Evolutionary conservation across 2,888 invertebrate species (phyloP).

Genomic region (Dryobotodes eremita): DNA sequence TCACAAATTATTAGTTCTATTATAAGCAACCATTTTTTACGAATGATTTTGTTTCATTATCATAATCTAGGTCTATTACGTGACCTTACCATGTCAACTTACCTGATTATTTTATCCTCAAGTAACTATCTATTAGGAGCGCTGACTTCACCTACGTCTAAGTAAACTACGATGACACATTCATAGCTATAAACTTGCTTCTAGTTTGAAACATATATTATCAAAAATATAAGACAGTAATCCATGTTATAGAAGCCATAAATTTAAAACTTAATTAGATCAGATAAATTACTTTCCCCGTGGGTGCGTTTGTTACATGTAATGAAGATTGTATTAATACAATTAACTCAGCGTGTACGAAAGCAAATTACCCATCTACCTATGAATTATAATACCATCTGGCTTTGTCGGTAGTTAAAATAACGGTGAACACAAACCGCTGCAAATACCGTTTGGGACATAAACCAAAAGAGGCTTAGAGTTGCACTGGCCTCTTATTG

Average conservation of each 20-base stretch:
- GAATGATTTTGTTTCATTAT: slow-evolving; percentile 22
- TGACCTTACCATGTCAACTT: slow-evolving; percentile 52
- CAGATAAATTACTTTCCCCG: slow-evolving; percentile 31
- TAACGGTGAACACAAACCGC: slow-evolving; percentile 86
- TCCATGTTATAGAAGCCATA: slow-evolving; percentile 19
- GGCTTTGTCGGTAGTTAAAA: slow-evolving; percentile 78
- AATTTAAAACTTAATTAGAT: slow-evolving; percentile 50
- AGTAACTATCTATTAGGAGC: slow-evolving; percentile 66
- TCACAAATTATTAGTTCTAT: slow-evolving; percentile 26
- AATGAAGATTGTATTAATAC: slow-evolving; percentile 50
- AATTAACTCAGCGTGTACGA: slow-evolving; percentile 37
- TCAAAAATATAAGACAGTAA: slow-evolving; percentile 23
- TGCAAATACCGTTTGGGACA: slow-evolving; percentile 86
- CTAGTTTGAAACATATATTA: slow-evolving; percentile 8
- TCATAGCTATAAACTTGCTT: slow-evolving; percentile 25
- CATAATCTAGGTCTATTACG: slow-evolving; percentile 41
- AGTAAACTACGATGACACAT: slow-evolving; percentile 68
- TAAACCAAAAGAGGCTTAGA: slow-evolving; percentile 80
- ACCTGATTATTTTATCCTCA: slow-evolving; percentile 61
- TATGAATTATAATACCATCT: slow-evolving; percentile 70
- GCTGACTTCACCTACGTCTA: slow-evolving; percentile 76
- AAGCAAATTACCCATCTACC: slow-evolving; percentile 62
- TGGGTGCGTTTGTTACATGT: slow-evolving; percentile 28
- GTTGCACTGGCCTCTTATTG: slow-evolving; percentile 72
- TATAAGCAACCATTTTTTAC: background rate